Conservation (phyloP, 2,888 invertebrate genomes). For the Micropterix aruncella region DNA sequence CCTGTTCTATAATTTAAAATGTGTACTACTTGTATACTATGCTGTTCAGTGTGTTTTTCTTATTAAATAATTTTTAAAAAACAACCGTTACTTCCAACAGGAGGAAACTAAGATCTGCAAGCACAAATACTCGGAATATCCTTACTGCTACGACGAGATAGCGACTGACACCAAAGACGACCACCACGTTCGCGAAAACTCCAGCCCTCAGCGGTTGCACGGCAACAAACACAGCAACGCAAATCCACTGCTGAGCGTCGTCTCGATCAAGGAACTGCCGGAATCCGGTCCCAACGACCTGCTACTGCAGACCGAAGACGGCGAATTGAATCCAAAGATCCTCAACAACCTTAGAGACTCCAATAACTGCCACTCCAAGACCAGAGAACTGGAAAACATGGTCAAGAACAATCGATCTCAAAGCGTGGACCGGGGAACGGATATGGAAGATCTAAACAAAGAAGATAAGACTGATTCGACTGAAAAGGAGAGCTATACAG, state of each 20-base stretch:
- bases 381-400: neutral
- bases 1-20: too few species aligned
- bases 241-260: conserved; percentile 34
- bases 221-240: conserved; percentile 24
- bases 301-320: conserved; percentile 7
- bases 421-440: conserved; percentile 6
- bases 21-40: too few species aligned
- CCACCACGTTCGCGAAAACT: conserved; percentile 36
- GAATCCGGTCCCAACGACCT: conserved; percentile 11
- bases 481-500: conserved; percentile 58
- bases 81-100: conserved; percentile 12
- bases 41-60: too few species aligned
- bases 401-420: neutral
- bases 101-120: conserved; percentile 56
- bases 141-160: conserved; percentile 78
- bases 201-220: conserved; percentile 18
- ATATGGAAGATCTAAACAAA: conserved; percentile 21
- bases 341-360: neutral
- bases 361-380: neutral
- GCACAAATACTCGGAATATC: conserved; percentile 80
- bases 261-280: conserved; percentile 22
- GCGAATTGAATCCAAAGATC: neutral
- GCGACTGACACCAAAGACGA: conserved; percentile 57
- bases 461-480: conserved; percentile 24
- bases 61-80: too few species aligned